These are phyloP conservation scores for Pseudobourletiella spinata DNA, from an alignment of 1,140 invertebrate species.

Conservation along the genomic window DNA sequence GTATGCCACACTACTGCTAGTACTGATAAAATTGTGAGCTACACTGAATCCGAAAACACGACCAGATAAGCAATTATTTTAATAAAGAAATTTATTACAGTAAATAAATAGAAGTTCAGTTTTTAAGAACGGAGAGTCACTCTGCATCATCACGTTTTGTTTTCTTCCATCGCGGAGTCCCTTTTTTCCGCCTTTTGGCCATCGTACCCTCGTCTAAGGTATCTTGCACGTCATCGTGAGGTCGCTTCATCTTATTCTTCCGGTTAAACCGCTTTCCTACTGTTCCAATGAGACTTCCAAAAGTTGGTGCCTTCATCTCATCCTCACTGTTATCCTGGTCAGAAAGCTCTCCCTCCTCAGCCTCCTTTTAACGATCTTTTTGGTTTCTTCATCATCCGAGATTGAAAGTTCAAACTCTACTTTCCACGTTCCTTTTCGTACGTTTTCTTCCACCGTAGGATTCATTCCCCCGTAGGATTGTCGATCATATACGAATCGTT, in stretches of 20 bases:
- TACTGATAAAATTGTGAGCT: too few species aligned
- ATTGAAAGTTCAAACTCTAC: conserved; percentile 1
- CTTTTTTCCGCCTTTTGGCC: background rate
- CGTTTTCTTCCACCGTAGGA: conserved; percentile 1
- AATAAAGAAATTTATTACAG: too few species aligned
- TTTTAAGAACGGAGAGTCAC: too few species aligned
- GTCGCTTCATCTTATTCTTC: background rate
- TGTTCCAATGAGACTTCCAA: background rate
- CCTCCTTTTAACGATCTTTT: background rate
- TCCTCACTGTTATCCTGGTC: background rate
- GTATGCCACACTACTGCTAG: too few species aligned
- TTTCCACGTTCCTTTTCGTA: background rate
- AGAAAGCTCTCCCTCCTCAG: background rate
- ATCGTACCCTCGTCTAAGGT: background rate
- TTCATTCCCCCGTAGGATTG: conserved; percentile 10
- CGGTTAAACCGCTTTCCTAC: background rate
- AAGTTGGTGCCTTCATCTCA: background rate
- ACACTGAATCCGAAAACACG: too few species aligned
- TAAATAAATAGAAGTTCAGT: too few species aligned
- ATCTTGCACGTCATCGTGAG: background rate
- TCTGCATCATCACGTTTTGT: too few species aligned
- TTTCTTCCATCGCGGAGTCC: background rate
- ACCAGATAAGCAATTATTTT: too few species aligned
- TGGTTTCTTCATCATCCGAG: background rate
- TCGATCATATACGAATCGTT: background rate